Base-by-base conservation (phyloP, 2,888 invertebrate species). In the Herminia tarsipennalis region DNA sequence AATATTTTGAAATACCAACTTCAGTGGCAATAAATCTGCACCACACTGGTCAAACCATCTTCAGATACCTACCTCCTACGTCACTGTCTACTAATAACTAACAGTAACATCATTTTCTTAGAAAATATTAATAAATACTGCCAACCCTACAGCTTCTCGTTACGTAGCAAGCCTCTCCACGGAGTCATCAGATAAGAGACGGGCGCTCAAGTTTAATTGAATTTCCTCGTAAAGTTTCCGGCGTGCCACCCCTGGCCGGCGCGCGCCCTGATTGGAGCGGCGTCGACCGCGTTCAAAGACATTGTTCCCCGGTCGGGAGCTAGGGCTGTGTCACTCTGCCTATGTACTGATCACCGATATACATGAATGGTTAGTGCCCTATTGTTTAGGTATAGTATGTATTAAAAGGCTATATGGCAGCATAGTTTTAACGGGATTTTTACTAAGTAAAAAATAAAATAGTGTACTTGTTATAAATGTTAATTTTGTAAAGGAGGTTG, bases 171-270 rank as follows among this genome's bases (percentile, higher is more conserved):
- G 70, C 76, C 84, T 78, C 84, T 87, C 87, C 80, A 79, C 82
- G 83, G 86, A 81, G 80, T 76, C 78, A 90, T 88, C 90, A 87
- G 90, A 90, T 88, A 88, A 88, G 83, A 81, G 86, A 75, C 66
- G 84, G 86, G 80, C 80, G 86, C 83, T 83, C 87, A 89, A 90
- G 88, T 90, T 90, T 89, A 90, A 90, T 90, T 90, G 90, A 89
- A 89, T 88, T 81, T 74, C 78, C 83, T 78, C 79, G 72, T 82
- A 87, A 89, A 90, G 88, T 89, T 89, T 86, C 83, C 86, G 55
- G 51, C 46, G 32, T 70, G 70, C 80, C 86, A 82, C 87, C 88
- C 85, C 83, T 76, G 70, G 68, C 61, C 70, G 64, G 69, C 67
- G 70, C 46, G 71, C 70, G 71, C 78, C 74, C 75, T 87, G 88